Evolutionary conservation across 2,888 invertebrate genomes (phyloP), one percentile per base, ranked within the genome.

Genomic region (Eupithecia abbreviata): DNA sequence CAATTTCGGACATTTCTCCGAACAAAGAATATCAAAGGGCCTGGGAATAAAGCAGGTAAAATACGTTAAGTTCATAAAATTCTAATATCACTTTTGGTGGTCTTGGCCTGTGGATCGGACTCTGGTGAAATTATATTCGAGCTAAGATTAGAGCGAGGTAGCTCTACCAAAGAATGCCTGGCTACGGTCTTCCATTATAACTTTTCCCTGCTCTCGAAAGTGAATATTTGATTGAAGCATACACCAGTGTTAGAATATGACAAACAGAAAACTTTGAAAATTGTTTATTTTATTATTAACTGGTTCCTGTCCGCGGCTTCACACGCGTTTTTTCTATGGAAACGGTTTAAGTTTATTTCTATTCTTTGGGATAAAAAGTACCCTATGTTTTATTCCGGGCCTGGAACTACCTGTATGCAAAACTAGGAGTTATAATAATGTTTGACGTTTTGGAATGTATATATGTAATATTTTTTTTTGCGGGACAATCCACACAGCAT

Each of bases 1-100:
- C 73, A 68, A 68, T 68, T 58, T 68, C 68, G 58, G 55, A 12
- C 71, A 71, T 43, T 73, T 55, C 58, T 13, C 12, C 42, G 42
- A 45, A 58, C 45, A 67, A 73, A 68, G 73, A 45, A 18, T 73
- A 18, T 58, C 49, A 68, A 69, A 69, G 45, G 69, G 12, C 18
- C 45, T 69, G 15, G 68, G 18, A 68, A 43, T 9, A 68, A 68
- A 9, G n/a, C n/a, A 42, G 4, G 67, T 4, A 45, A 68, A 42
- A 66, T 42, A 66, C 41, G 6, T 66, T 66, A 13, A 15, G 42
- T 62, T 62, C 62, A 66, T 42, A 66, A 42, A 66, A 66, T 66
- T 66, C 13, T 41, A 42, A 66, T 66, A 15, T 42, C 15, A 42
- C 41, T 66, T 42, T 15, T 66, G 12, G 5, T 12, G 62, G 30